phyloP scores from a whole-genome alignment of 2,888 invertebrate species.

The Synergus laeviventris region DNA sequence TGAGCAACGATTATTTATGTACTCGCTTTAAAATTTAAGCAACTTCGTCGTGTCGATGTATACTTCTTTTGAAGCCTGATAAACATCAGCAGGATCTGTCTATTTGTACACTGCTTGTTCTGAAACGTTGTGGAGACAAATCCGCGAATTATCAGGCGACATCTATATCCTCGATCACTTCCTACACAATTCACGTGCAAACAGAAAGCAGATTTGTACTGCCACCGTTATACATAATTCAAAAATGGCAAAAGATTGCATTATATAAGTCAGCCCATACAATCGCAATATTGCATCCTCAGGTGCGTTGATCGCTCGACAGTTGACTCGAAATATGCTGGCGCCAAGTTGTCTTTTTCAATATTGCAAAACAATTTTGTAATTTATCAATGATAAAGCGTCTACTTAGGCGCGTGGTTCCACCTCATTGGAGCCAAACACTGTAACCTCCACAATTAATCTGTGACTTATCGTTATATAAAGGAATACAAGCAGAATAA shows the following conservation, averaged over 20 bases:
- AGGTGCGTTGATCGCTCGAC: neutral
- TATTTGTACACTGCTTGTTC: neutral
- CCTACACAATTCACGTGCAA: slow-evolving; percentile 45
- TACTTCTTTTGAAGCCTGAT: neutral
- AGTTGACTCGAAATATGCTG: no score
- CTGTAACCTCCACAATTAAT: slow-evolving; percentile 35
- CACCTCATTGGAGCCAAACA: slow-evolving; percentile 58
- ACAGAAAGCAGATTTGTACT: slow-evolving; percentile 49
- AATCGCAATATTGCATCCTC: neutral
- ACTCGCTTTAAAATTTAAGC: slow-evolving; percentile 19
- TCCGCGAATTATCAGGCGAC: slow-evolving; percentile 48
- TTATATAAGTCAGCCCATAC: neutral
- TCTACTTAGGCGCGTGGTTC: slow-evolving; percentile 49
- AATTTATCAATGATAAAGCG: neutral
- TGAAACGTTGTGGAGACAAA: slow-evolving; percentile 41
- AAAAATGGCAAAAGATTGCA: no score
- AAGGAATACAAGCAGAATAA: slow-evolving; percentile 1
- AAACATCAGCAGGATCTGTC: neutral
- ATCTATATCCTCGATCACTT: slow-evolving; percentile 49
- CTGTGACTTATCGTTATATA: slow-evolving; percentile 55
- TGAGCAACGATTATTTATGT: slow-evolving; percentile 25
- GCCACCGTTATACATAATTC: slow-evolving; percentile 44
- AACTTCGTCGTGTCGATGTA: slow-evolving; percentile 41
- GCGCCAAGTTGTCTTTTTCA: no score
- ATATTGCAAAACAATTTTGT: no score